phyloP scores from a whole-genome alignment of 2,888 invertebrate species.

The Himalopsyche kuldschensis region DNA sequence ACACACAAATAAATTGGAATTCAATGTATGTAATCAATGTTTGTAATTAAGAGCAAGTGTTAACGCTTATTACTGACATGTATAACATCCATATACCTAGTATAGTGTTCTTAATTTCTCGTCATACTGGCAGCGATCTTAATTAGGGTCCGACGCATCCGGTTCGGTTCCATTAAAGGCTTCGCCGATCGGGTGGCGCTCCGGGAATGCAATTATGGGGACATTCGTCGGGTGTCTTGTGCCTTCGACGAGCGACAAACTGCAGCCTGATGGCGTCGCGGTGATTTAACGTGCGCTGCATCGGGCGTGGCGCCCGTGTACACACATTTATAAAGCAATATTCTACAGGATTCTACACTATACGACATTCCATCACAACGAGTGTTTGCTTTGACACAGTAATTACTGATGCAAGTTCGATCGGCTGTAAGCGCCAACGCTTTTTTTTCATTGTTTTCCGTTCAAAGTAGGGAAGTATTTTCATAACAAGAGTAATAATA shows the following conservation, averaged over 20 bases:
- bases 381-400: too few relatives aligned
- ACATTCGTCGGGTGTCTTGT: background rate
- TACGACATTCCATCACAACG: too few relatives aligned
- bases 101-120: background rate
- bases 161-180: background rate
- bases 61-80: background rate
- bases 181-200: background rate
- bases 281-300: background rate
- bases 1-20: too few relatives aligned
- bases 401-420: too few relatives aligned
- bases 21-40: background rate
- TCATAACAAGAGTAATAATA: too few relatives aligned
- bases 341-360: background rate
- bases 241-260: background rate
- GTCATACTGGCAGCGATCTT: background rate
- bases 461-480: too few relatives aligned
- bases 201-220: conserved; percentile 6
- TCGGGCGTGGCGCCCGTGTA: background rate
- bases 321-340: background rate
- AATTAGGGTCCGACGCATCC: background rate
- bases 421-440: too few relatives aligned
- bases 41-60: background rate
- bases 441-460: too few relatives aligned
- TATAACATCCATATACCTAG: background rate
- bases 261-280: conserved; percentile 1